Base-by-base conservation (phyloP, 2,113 vertebrate species). In the Miniopterus natalensis region DNA sequence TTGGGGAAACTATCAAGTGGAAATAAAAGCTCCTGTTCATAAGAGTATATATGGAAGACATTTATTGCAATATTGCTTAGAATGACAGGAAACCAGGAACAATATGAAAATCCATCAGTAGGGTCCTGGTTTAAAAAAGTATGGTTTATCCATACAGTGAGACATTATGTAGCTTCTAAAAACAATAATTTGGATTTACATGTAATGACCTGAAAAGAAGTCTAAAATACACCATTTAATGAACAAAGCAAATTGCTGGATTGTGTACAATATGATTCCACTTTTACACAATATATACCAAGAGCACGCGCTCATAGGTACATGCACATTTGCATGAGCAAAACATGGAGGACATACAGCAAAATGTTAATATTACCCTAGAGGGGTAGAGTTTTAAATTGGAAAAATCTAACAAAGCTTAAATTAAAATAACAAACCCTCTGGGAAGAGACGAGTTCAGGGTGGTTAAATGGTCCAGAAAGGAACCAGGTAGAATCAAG, bases 21-120 rank as follows among this genome's bases (percentile, higher is more conserved):
- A 93, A 95, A 94, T 87, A 77, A 90, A 91, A 73, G 51, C 36
- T 85, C 10, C 21, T 29, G 6, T n/a, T 95, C n/a, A 49, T 42
- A 80, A 84, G 29, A 66, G 13, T 31, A 13, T 55, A 20, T 13
- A 6, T 59, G 42, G 75, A 91, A 85, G 53, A 51, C 12, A 61
- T 94, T 95, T 95, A 61, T 71, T 95, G 14, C 11, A 53, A 59
- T 71, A 53, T 47, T 42, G 11, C 42, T 86, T 73, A 59, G 51
- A 83, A n/a, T 63, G 73, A 63, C 59, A 84, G 40, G 63, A 84
- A 71, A 53, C 29, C 25, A 31, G 8, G 10, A 89, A 77, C 9
- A 75, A 83, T n/a, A 42, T 77, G 27, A 71, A 84, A 53, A 20
- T 61, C 4, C 40, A 20, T 63, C 51, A 59, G 12, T 49, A 70